Evolutionary conservation across 2,888 invertebrate species (phyloP), one percentile per base, ranked within the genome.

Genomic region (Drosophila nr. fundita): DNA sequence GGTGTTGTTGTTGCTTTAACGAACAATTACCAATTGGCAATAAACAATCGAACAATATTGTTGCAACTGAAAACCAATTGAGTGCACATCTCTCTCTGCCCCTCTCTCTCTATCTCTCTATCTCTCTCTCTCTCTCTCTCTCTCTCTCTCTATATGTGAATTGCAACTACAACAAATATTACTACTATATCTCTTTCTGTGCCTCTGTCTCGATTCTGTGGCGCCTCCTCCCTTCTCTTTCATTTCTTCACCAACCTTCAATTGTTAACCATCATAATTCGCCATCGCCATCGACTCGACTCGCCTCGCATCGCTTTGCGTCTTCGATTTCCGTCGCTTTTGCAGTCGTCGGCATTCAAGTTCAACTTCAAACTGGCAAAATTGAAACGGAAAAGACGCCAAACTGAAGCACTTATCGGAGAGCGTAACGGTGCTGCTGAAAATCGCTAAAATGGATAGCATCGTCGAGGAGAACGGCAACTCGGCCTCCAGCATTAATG

Each of bases 401-500:
- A 94, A 94, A 88, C 92, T 92, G 92, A 92, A 92, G 92, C 91
- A 92, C 84, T 91, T 92, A 81, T 92, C 92, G 90, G 93, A 94
- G 93, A 94, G 96, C 95, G 92, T 91, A 61, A 95, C 95, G 95
- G 95, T 94, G 95, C 94, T 95, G 93, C 92, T 92, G 88, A 92
- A 92, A 86, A 92, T 92, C 82, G 90, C 92, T 90, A 93, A 92
- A 91, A 97, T 97, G 97, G 97, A 97, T 95, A 90, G 90, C 94
- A 97, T 97, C 96, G 97, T 97, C 94, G 97, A 97, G 95, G 97
- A 97, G 95, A 97, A 97, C 94, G 97, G 97, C 92, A 94, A 94
- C 92, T 92, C 92, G 80, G 81, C 86, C 57, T 81, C 89, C 75
- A 88, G 76, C 73, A 76, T 82, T 52, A 91, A 91, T 65, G 76